A percentile compares a stretch with the other conserved stretches of the same genome.
These are phyloP conservation scores for Micromesistius poutassou DNA, from an alignment of 2,797 vertebrate genomes.

Conservation along the genomic window DNA sequence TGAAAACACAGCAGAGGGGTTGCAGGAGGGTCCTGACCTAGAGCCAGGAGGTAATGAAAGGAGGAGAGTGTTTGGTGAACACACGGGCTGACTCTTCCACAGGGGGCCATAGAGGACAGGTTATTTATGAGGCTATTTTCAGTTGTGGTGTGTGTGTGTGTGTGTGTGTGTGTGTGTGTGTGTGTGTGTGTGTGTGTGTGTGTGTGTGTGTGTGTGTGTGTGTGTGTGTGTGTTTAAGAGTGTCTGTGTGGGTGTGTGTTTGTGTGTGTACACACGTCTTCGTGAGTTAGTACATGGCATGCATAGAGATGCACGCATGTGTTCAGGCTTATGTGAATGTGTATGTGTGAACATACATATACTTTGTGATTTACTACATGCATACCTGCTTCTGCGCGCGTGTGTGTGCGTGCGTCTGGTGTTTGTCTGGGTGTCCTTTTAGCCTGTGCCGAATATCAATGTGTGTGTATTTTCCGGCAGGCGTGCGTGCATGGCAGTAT, in stretches of 20 bases:
- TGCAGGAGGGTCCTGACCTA: slow-evolving; percentile 9
- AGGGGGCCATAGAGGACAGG: not conserved
- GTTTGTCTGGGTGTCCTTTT: slow-evolving; percentile 11
- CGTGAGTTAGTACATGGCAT: not conserved
- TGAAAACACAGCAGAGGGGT: not conserved
- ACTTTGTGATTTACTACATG: not conserved
- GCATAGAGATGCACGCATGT: not conserved
- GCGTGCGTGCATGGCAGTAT: slow-evolving; percentile 36
- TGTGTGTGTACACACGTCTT: not conserved
- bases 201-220: not conserved
- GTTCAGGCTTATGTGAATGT: slow-evolving; percentile 10
- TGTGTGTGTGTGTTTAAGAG: not conserved
- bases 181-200: slow-evolving; percentile 4
- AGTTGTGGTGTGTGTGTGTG: not conserved
- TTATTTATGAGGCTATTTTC: not conserved
- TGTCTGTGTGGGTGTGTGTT: not conserved
- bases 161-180: not conserved
- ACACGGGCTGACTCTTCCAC: not conserved
- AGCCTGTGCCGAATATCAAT: slow-evolving; percentile 35
- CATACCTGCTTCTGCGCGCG: not conserved
- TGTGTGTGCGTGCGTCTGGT: not conserved
- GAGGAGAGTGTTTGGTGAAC: slow-evolving; percentile 3
- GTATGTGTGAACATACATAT: not conserved
- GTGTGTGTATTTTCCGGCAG: slow-evolving; percentile 16
- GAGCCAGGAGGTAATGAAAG: slow-evolving; percentile 1